Percentiles rank a stretch among this genome's conserved stretches.
phyloP scores from a whole-genome alignment of 35 echinoderm and acorn worm genomes.

The Ptychodera flava region DNA sequence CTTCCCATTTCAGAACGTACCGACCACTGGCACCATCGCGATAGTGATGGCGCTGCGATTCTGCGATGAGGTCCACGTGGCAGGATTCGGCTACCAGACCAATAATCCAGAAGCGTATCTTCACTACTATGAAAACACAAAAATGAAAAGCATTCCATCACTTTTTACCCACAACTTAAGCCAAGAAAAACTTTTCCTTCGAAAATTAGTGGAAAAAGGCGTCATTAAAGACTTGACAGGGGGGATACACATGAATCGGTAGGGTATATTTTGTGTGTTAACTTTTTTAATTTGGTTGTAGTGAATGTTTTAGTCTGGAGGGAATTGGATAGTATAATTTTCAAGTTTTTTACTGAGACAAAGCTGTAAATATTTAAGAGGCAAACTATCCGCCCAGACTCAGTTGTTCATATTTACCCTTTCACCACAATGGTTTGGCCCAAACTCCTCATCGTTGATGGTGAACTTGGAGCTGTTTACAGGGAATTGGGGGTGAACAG shows the following conservation, averaged over 20 bases:
- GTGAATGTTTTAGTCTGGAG: no score
- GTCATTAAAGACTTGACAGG: slow-evolving; percentile 82
- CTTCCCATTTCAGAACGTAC: slow-evolving; percentile 61
- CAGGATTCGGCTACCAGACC: slow-evolving; percentile 77
- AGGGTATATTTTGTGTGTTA: no score
- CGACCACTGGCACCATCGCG: slow-evolving; percentile 67
- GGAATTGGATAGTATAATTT: no score
- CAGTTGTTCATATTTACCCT: no score
- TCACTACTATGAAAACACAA: slow-evolving; percentile 79
- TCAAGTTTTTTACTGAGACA: no score
- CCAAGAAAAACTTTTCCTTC: slow-evolving; percentile 49
- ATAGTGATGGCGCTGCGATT: slow-evolving; percentile 58
- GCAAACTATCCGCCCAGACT: no score
- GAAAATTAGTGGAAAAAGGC: slow-evolving; percentile 57
- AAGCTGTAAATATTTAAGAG: no score
- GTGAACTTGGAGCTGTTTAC: no score
- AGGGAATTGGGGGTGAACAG: no score
- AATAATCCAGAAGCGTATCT: slow-evolving; percentile 54
- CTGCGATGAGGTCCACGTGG: slow-evolving; percentile 85
- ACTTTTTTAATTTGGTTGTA: no score
- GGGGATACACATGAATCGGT: slow-evolving; percentile 23
- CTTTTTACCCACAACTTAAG: slow-evolving; percentile 62
- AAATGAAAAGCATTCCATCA: slow-evolving; percentile 51
- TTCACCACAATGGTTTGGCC: no score
- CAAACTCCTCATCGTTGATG: no score